phyloP scores from a whole-genome alignment of 2,113 vertebrate genomes.

The Heteronetta atricapilla region DNA sequence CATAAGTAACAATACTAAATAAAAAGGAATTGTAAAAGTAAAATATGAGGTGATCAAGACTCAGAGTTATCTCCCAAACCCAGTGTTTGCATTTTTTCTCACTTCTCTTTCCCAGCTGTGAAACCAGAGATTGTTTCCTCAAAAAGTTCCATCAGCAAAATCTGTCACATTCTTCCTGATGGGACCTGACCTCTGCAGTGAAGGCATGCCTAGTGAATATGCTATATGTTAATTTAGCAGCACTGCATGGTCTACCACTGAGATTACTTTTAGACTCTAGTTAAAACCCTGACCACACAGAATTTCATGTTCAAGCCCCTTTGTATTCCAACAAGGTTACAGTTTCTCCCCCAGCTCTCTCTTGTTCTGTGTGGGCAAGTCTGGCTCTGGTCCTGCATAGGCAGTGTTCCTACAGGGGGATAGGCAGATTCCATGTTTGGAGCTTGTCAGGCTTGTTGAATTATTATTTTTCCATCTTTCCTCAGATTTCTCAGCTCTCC shows the following conservation, averaged over 20 bases:
- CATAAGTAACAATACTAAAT: neutral
- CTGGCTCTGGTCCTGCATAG: neutral
- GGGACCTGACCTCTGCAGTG: neutral
- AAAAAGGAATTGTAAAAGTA: neutral
- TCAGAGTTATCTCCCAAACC: neutral
- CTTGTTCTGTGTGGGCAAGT: neutral
- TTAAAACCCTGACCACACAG: neutral
- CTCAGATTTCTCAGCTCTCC: neutral
- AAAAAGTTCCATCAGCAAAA: neutral
- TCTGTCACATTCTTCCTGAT: neutral
- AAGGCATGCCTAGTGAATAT: neutral
- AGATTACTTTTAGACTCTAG: neutral
- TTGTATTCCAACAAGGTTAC: neutral
- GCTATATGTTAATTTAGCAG: neutral
- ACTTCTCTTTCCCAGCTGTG: neutral
- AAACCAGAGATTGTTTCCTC: neutral
- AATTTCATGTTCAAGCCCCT: neutral
- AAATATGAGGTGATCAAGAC: too few species aligned
- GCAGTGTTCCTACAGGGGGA: rapidly evolving
- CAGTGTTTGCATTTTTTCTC: neutral
- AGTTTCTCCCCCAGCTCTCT: neutral
- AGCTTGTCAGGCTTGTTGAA: neutral
- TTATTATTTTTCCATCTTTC: neutral
- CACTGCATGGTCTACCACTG: neutral
- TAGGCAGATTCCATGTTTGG: neutral